Evolutionary conservation across 2,113 vertebrate species (phyloP).

Genomic region (Sapajus apella): DNA sequence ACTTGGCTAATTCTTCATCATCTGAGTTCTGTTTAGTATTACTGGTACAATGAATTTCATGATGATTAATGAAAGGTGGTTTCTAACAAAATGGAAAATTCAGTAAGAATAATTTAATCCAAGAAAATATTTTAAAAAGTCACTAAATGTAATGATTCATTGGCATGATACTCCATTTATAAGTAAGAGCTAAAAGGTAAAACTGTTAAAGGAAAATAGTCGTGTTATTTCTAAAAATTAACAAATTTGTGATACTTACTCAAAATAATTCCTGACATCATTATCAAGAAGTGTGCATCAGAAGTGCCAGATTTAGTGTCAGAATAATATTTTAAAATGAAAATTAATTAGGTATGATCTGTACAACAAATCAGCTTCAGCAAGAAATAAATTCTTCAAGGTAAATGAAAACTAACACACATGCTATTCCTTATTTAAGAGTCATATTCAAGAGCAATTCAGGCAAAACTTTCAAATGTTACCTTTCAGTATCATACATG

Average conservation of each 20-base stretch:
- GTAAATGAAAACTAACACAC: neutral
- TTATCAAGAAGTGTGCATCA: neutral
- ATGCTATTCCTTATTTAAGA: neutral
- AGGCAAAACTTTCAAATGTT: neutral
- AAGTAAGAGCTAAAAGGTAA: neutral
- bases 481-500: neutral
- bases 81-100: slow-evolving; percentile 48
- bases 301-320: neutral
- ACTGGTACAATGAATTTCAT: neutral
- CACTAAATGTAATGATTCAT: slow-evolving; percentile 13
- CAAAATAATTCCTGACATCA: neutral
- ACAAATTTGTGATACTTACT: neutral
- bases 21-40: neutral
- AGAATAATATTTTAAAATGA: neutral
- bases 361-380: neutral
- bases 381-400: neutral
- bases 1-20: neutral
- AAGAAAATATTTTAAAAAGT: slow-evolving; percentile 19
- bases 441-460: neutral
- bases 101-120: neutral
- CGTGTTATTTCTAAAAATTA: neutral
- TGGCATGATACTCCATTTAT: neutral
- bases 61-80: slow-evolving; percentile 1
- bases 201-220: neutral
- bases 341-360: neutral